These are phyloP conservation scores for Sphaeridia pumilis DNA, from an alignment of 2,888 invertebrate species.

Conservation along the genomic window DNA sequence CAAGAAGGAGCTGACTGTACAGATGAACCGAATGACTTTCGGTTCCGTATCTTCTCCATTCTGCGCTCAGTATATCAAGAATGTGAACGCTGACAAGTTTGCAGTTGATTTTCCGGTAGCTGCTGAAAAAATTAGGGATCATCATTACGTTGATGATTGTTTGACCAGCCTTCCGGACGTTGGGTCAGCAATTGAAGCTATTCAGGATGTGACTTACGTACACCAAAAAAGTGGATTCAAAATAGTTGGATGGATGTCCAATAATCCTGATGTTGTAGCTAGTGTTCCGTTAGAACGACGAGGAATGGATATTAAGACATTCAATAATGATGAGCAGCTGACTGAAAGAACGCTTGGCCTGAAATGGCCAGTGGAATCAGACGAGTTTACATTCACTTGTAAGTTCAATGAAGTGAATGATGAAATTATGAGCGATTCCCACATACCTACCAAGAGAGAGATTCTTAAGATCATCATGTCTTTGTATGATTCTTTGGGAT, in stretches of 20 bases:
- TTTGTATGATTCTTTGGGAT: slow-evolving; percentile 37
- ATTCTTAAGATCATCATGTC: slow-evolving; percentile 30
- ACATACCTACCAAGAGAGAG: slow-evolving; percentile 33
- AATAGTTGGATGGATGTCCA: slow-evolving; percentile 4
- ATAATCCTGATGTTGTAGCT: neutral
- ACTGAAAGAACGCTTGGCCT: slow-evolving; percentile 5
- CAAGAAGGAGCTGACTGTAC: neutral
- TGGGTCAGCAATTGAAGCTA: neutral
- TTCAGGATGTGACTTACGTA: neutral
- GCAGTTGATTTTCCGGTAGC: neutral
- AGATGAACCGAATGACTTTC: neutral
- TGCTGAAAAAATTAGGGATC: neutral
- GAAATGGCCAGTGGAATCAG: neutral
- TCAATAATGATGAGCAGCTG: neutral
- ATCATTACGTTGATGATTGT: slow-evolving; percentile 10
- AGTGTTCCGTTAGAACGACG: neutral
- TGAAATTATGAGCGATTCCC: neutral
- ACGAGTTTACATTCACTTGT: slow-evolving; percentile 7
- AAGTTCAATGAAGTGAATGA: neutral
- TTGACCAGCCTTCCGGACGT: neutral
- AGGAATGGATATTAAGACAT: neutral
- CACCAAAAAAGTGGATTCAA: neutral
- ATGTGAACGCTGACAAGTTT: neutral
- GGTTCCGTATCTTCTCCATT: neutral
- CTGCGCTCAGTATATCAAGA: neutral